phyloP scores from a whole-genome alignment of 2,888 invertebrate species.

The Molorchus minor region DNA sequence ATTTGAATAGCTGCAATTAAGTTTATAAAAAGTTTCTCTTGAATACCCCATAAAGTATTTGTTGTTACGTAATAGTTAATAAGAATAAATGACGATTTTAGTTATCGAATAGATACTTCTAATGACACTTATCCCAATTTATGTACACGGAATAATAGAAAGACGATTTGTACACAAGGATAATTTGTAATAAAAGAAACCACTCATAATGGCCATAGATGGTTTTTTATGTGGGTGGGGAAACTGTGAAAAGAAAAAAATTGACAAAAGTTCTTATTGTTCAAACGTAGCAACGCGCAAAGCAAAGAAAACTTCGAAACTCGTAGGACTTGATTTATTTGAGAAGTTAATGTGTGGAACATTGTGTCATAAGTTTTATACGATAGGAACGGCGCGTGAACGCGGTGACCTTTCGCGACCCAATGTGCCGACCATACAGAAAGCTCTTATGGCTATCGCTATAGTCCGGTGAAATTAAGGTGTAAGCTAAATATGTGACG shows the following conservation, averaged over 20 bases:
- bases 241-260: constrained; percentile 22
- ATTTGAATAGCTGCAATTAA: too few relatives aligned
- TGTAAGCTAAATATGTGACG: too few relatives aligned
- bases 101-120: neutral
- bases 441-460: constrained; percentile 25
- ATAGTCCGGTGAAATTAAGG: too few relatives aligned
- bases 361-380: constrained; percentile 44
- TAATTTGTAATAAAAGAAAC: neutral
- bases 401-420: constrained; percentile 34
- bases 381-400: constrained; percentile 42
- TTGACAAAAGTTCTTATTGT: constrained; percentile 37
- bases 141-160: too few relatives aligned
- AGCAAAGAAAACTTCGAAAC: constrained; percentile 18
- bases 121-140: neutral
- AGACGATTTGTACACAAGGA: neutral
- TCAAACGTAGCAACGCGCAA: constrained; percentile 25
- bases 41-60: too few relatives aligned
- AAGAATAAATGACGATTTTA: too few relatives aligned
- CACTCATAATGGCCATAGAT: neutral
- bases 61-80: too few relatives aligned
- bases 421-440: constrained; percentile 30
- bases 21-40: too few relatives aligned
- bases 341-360: constrained; percentile 45
- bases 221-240: constrained; percentile 5
- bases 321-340: constrained; percentile 41